Evolutionary conservation across 2,888 invertebrate genomes (phyloP), one percentile per base, ranked within the genome.

Genomic region (Plagiodera versicolora): DNA sequence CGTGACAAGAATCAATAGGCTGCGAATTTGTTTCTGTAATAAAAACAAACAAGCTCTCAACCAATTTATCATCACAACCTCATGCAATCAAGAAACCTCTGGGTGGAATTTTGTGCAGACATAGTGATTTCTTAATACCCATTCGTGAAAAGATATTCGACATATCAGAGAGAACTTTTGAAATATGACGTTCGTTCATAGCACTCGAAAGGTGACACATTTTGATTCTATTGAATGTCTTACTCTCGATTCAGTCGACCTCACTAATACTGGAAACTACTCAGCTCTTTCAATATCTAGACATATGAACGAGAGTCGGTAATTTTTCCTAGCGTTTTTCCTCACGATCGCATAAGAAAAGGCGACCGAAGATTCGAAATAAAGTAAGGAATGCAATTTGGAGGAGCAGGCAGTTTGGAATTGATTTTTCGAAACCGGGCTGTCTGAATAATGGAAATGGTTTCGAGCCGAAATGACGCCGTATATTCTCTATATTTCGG

Each of bases 1-100:
- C 16, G 87, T 83, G 3, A 84, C 83, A 57, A 95, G 80, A 50
- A 90, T 84, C 67, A 87, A 84, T 65, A 91, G 81, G 70, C 91
- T 91, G 55, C 89, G 85, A 80, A 87, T 83, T 58, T 90, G 89
- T 77, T 84, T 84, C 89, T 90, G 85, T 67, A 87, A 85, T 81
- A 82, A 73, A 24, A 24, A 24, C 24, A 24, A 3, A n/a, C n/a
- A n/a, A n/a, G n/a, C n/a, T n/a, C n/a, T n/a, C n/a, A n/a, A n/a
- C n/a, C n/a, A n/a, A n/a, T n/a, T n/a, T n/a, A n/a, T n/a, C n/a
- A n/a, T n/a, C n/a, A n/a, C n/a, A 24, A 24, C 24, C 24, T 24
- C 24, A 24, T 24, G 24, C n/a, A n/a, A n/a, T n/a, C n/a, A n/a
- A n/a, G n/a, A n/a, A n/a, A n/a, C n/a, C n/a, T n/a, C n/a, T n/a